Evolutionary conservation across 2,797 vertebrate genomes (phyloP).

Genomic region (Trachurus trachurus): DNA sequence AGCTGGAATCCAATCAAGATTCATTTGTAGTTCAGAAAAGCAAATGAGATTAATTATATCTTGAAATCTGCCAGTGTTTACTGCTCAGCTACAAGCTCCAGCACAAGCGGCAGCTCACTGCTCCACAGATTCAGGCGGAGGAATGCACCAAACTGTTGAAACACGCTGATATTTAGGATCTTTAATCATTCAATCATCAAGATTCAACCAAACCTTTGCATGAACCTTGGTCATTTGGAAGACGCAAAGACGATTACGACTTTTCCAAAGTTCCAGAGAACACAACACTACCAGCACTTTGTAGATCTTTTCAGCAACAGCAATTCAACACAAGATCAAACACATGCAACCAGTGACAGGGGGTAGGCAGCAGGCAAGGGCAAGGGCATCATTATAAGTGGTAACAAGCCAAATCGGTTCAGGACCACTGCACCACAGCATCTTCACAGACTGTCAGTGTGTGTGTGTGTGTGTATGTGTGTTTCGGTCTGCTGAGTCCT

Average conservation of each 20-base stretch:
- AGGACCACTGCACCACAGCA: neutral
- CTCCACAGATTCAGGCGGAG: too few species aligned
- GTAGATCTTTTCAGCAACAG: too few species aligned
- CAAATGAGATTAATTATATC: neutral
- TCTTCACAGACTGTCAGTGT: neutral
- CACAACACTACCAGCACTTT: neutral
- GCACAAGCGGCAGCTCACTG: too few species aligned
- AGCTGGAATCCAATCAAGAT: constrained; percentile 4
- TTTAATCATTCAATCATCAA: neutral
- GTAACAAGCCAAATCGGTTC: neutral
- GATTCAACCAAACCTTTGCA: neutral
- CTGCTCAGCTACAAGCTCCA: too few species aligned
- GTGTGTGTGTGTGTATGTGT: neutral
- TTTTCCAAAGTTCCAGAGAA: neutral
- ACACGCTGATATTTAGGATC: neutral
- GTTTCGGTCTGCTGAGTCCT: neutral
- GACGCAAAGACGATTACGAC: neutral
- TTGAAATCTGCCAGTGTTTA: neutral
- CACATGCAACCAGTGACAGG: too few species aligned
- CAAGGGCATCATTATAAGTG: too few species aligned
- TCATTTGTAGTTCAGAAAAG: neutral
- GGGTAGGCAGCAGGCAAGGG: too few species aligned
- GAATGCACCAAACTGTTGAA: too few species aligned
- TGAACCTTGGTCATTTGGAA: too few species aligned
- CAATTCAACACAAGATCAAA: too few species aligned